Evolutionary conservation across 2,888 invertebrate genomes (phyloP).

Genomic region (Eumacrocentrus americanus): DNA sequence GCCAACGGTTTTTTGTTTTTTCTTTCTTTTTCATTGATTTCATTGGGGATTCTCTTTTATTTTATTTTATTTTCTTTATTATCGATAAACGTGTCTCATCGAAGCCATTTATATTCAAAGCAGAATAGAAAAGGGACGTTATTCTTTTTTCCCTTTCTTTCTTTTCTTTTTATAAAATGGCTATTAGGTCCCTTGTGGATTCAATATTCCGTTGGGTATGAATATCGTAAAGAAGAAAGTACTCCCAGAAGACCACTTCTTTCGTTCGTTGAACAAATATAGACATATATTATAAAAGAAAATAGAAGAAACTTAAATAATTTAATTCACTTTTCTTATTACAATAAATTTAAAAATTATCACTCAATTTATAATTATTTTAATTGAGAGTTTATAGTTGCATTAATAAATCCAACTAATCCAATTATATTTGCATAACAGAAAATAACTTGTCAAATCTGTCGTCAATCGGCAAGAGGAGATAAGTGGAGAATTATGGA

Average conservation of each 20-base stretch:
- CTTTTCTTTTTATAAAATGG: not conserved
- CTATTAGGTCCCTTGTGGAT: slow-evolving; percentile 16
- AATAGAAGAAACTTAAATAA: not conserved
- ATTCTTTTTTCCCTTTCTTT: not conserved
- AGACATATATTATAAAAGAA: not conserved
- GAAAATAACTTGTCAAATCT: too few relatives aligned
- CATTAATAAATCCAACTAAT: too few relatives aligned
- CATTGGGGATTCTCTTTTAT: not conserved
- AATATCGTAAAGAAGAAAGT: slow-evolving; percentile 8
- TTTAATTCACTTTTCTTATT: not conserved
- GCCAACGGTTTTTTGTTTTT: not conserved
- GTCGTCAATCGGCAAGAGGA: too few relatives aligned
- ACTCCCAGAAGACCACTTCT: slow-evolving; percentile 9
- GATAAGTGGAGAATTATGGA: too few relatives aligned
- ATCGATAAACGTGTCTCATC: not conserved
- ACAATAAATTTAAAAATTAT: not conserved
- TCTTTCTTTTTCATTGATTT: not conserved
- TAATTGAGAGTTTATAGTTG: too few relatives aligned
- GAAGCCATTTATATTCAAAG: not conserved
- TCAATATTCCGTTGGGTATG: slow-evolving; percentile 16
- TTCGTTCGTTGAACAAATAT: not conserved
- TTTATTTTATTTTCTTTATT: not conserved
- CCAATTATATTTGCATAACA: too few relatives aligned
- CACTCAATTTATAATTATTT: not conserved
- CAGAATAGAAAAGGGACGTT: not conserved